Percentiles rank a stretch among this genome's conserved stretches.
phyloP scores from a whole-genome alignment of 2,113 vertebrate species.

The Sinocyclocheilus anshuiensis region DNA sequence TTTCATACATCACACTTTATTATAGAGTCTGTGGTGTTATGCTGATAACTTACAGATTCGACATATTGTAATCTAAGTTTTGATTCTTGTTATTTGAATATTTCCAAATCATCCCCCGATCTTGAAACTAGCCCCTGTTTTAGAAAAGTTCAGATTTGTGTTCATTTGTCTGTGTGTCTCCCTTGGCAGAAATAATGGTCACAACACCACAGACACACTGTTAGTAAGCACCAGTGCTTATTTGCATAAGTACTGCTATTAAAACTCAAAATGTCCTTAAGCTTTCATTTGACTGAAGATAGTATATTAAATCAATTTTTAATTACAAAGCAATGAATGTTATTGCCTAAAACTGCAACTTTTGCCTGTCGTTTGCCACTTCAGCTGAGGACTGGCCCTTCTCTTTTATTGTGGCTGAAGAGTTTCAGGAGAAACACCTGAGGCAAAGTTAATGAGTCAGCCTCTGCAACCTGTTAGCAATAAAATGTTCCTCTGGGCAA shows the following conservation, averaged over 20 bases:
- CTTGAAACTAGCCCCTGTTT: not conserved
- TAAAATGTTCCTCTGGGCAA: not conserved
- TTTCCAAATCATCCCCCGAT: not conserved
- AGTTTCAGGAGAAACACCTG: not conserved
- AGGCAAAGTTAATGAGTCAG: not conserved
- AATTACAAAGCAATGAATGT: not conserved
- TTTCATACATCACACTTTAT: not conserved
- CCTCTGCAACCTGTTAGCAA: constrained; percentile 8
- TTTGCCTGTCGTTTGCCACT: not conserved
- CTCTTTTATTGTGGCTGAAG: not conserved
- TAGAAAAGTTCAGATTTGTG: not conserved
- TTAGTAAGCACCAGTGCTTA: not conserved
- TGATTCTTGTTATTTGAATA: not conserved
- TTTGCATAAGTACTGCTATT: not conserved
- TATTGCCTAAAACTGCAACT: not conserved
- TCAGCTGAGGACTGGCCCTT: not conserved
- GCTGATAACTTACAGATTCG: not conserved
- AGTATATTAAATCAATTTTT: not conserved
- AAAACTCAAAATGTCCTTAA: not conserved
- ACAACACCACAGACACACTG: not conserved
- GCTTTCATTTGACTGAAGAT: not conserved
- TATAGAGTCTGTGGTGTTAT: not conserved
- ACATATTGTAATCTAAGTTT: not conserved
- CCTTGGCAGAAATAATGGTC: not conserved
- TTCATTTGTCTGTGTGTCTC: not conserved